Conservation (phyloP, 30 jellyfish, hydroid and myxozoan genomes). For the Aurelia aurita complex sp. Pacific region DNA sequence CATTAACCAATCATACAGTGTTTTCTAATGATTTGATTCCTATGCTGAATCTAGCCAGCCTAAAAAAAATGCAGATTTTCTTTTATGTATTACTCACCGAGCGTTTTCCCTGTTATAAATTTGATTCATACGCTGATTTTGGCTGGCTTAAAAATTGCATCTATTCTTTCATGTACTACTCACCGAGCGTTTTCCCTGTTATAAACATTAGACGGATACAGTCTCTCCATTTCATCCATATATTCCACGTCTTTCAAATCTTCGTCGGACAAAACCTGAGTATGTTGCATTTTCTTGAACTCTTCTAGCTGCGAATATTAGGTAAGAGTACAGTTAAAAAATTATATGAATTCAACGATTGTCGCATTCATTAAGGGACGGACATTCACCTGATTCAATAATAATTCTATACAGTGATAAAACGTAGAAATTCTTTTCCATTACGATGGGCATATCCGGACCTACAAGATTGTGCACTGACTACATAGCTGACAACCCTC, state of each 20-base stretch:
- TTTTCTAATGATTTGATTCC: too few species aligned
- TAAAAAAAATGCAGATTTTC: too few species aligned
- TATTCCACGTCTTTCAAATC: conserved; percentile 32
- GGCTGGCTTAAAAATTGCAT: too few species aligned
- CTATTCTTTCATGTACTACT: background rate
- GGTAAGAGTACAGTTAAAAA: background rate
- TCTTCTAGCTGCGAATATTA: conserved; percentile 8
- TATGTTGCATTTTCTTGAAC: conserved; percentile 10
- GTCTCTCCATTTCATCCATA: conserved; percentile 21
- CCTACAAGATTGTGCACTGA: too few species aligned
- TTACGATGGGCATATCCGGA: too few species aligned
- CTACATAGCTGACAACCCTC: too few species aligned
- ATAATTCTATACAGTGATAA: background rate
- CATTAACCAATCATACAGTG: too few species aligned
- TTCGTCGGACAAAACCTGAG: conserved; percentile 8
- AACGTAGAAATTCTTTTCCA: too few species aligned
- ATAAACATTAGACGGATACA: conserved; percentile 33
- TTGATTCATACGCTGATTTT: too few species aligned
- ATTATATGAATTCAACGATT: background rate
- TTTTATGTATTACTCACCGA: background rate
- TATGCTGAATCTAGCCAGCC: too few species aligned
- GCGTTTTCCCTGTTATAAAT: background rate
- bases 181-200: background rate
- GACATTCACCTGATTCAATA: background rate
- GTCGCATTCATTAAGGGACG: background rate